These are phyloP conservation scores for Ameiurus melas DNA, from an alignment of 2,113 vertebrate species.

Conservation along the genomic window DNA sequence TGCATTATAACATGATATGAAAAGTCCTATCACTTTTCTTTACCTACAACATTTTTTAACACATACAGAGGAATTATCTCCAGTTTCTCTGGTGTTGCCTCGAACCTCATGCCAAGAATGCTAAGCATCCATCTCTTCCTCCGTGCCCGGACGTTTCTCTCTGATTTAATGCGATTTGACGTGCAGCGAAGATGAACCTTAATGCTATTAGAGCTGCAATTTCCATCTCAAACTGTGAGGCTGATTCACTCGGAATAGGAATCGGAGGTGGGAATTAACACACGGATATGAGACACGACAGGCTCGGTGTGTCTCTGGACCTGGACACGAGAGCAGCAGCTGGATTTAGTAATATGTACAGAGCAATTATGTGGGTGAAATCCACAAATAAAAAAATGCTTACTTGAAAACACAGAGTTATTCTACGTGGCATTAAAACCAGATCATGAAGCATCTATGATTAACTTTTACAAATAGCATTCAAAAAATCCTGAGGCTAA, in stretches of 20 bases:
- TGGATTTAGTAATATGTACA: slow-evolving; percentile 5
- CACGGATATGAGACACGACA: not conserved
- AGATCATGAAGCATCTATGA: not conserved
- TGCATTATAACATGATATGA: not conserved
- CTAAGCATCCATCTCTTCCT: not conserved
- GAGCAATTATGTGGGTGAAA: not conserved
- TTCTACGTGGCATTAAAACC: not conserved
- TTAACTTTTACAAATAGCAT: not conserved
- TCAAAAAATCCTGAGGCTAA: not conserved
- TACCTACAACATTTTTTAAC: not conserved
- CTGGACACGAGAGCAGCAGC: not conserved
- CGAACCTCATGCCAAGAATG: not conserved
- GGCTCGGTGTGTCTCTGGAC: not conserved
- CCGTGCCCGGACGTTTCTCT: not conserved
- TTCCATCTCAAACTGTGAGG: slow-evolving; percentile 11
- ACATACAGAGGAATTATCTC: slow-evolving; percentile 1
- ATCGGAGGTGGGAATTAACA: slow-evolving; percentile 1
- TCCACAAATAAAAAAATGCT: too few species aligned
- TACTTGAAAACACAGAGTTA: not conserved
- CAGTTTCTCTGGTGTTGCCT: not conserved
- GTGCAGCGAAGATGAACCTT: not conserved
- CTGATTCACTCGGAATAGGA: slow-evolving; percentile 7
- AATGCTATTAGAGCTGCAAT: slow-evolving; percentile 33
- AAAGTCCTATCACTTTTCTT: not conserved
- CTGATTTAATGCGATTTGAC: not conserved